Conservation (phyloP, 2,888 invertebrate genomes). For the Lutraria lutraria region DNA sequence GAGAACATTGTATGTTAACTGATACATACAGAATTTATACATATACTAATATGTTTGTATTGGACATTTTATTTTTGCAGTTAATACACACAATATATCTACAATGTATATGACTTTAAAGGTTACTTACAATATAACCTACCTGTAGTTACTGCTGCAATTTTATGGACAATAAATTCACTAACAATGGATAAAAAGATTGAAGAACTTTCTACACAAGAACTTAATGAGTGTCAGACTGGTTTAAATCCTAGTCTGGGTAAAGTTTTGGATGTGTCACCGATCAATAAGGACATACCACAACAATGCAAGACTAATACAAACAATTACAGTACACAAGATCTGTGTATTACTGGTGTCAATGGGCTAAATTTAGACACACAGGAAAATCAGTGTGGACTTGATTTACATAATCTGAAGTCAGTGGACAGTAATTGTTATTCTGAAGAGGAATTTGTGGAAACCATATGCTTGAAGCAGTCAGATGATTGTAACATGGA, state of each 20-base stretch:
- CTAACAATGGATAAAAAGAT: conserved; percentile 1
- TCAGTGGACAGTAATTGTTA: neutral
- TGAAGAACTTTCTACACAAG: neutral
- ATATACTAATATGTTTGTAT: neutral
- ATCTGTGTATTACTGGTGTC: conserved; percentile 33
- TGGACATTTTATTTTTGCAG: neutral
- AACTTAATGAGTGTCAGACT: neutral
- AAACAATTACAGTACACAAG: conserved; percentile 35
- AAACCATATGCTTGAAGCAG: neutral
- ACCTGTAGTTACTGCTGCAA: neutral
- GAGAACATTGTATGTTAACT: neutral
- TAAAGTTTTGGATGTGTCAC: conserved; percentile 27
- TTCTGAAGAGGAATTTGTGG: neutral
- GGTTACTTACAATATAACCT: neutral
- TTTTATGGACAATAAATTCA: neutral
- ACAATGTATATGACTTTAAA: neutral
- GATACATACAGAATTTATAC: neutral
- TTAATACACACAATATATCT: neutral
- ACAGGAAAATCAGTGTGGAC: conserved; percentile 30
- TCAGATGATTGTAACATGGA: neutral
- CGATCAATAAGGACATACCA: conserved; percentile 36
- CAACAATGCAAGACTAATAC: conserved; percentile 29
- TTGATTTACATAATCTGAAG: conserved; percentile 15
- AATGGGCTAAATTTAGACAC: conserved; percentile 36
- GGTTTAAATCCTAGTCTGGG: conserved; percentile 33